Conservation (phyloP, 2,113 vertebrate genomes). For the Lasiurus cinereus region DNA sequence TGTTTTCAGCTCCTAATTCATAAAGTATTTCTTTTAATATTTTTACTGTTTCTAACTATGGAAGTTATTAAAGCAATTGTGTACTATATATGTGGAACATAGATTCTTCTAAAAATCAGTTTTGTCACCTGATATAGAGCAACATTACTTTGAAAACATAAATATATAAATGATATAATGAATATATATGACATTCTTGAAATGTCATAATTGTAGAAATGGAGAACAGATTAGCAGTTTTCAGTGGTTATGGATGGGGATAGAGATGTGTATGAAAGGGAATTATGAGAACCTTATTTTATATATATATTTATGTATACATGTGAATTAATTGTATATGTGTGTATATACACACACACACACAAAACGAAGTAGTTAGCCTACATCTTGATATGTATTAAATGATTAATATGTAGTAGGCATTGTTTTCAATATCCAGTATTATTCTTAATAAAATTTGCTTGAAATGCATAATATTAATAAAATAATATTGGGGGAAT, state of each 20-base stretch:
- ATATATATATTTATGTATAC: neutral
- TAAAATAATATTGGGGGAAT: neutral
- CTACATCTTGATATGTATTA: neutral
- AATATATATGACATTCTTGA: neutral
- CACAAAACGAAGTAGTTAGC: neutral
- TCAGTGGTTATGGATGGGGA: neutral
- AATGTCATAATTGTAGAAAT: neutral
- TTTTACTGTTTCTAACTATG: neutral
- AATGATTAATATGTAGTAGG: neutral
- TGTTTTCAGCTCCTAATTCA: neutral
- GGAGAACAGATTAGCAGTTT: neutral
- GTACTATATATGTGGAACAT: rapidly evolving
- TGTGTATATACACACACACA: neutral
- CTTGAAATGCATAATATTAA: slow-evolving; percentile 4
- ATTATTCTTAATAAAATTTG: neutral
- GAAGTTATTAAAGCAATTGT: neutral
- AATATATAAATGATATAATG: neutral
- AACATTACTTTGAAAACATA: neutral
- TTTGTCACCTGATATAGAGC: neutral
- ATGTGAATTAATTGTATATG: neutral
- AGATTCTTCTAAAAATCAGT: neutral
- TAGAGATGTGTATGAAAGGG: rapidly evolving
- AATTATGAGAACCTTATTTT: neutral
- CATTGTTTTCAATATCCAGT: neutral
- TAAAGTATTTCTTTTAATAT: neutral